Conservation (phyloP, 2,797 vertebrate genomes). For the Molossus molossus region DNA sequence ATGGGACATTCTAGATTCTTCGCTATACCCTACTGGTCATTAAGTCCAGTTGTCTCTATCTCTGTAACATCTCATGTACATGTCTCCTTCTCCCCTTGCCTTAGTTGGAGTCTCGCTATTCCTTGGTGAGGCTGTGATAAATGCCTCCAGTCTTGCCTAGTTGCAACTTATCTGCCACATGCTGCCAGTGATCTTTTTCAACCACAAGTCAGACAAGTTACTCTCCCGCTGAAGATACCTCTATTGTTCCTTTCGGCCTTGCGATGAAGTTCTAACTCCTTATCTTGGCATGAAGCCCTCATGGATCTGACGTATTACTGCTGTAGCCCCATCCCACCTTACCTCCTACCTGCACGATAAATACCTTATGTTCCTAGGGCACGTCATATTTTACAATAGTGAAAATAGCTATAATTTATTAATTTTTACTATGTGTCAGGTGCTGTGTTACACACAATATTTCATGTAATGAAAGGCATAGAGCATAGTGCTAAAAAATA, state of each 20-base stretch:
- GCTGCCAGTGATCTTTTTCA: conserved; percentile 35
- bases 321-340: neutral
- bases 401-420: neutral
- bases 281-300: neutral
- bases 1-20: neutral
- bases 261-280: neutral
- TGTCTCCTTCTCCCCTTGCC: neutral
- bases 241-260: neutral
- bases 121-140: neutral
- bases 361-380: neutral
- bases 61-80: neutral
- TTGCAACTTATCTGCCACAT: neutral
- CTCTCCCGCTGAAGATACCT: neutral
- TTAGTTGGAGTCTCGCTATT: neutral
- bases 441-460: neutral
- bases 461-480: neutral
- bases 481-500: neutral
- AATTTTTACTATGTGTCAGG: neutral
- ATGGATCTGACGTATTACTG: neutral
- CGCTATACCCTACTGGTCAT: neutral
- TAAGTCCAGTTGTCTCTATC: neutral
- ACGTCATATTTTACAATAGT: neutral
- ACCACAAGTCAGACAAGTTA: neutral
- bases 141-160: neutral
- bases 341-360: neutral